Conservation (phyloP, 2,888 invertebrate genomes). For the Drosophila sordidula region DNA sequence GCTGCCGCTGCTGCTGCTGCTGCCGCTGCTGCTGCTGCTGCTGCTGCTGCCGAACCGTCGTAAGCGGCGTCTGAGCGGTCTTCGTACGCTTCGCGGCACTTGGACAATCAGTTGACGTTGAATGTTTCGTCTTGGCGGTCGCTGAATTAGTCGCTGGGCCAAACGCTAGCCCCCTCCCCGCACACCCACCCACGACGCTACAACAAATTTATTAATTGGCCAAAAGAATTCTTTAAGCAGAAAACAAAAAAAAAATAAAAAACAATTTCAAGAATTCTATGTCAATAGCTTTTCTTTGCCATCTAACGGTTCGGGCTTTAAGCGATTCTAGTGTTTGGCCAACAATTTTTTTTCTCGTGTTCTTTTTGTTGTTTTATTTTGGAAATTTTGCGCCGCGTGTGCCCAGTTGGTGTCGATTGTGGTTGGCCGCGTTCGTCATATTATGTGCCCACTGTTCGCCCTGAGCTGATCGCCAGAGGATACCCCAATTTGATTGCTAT, state of each 20-base stretch:
- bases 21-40: not conserved
- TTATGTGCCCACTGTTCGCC: slow-evolving; percentile 42
- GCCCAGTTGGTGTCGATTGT: slow-evolving; percentile 12
- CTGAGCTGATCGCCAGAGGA: slow-evolving; percentile 11
- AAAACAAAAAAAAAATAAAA: not conserved
- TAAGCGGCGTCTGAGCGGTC: slow-evolving; percentile 64
- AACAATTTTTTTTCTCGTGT: not conserved
- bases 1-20: slow-evolving; percentile 18
- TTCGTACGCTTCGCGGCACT: slow-evolving; percentile 70
- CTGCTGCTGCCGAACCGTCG: slow-evolving; percentile 25
- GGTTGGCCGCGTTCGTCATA: too few species aligned
- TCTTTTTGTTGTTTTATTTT: slow-evolving; percentile 2
- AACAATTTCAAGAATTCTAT: too few species aligned
- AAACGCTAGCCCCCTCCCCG: too few species aligned
- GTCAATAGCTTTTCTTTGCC: too few species aligned
- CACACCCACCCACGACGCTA: too few species aligned
- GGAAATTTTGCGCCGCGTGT: slow-evolving; percentile 8
- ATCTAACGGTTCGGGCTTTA: too few species aligned
- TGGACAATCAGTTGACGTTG: slow-evolving; percentile 82
- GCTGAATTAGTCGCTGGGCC: slow-evolving; percentile 59
- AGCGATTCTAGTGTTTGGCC: too few species aligned
- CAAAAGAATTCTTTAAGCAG: not conserved
- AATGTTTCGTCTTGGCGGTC: slow-evolving; percentile 83
- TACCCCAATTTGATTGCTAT: not conserved
- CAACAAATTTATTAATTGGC: too few species aligned